These are phyloP conservation scores for Gobio occitaniae DNA, from an alignment of 2,797 vertebrate genomes.

Conservation along the genomic window DNA sequence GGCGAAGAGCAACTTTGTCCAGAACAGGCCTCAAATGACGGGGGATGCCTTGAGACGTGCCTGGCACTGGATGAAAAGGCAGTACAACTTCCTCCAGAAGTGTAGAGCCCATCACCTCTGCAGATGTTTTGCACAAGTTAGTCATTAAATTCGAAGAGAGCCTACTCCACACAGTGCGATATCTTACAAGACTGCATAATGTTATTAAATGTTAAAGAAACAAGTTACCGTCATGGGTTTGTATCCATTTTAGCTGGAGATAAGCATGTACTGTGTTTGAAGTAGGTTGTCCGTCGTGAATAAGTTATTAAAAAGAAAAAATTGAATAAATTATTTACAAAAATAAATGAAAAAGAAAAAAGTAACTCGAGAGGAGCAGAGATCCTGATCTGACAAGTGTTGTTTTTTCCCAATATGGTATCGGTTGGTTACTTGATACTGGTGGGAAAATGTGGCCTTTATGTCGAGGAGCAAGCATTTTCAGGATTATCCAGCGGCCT, in stretches of 20 bases:
- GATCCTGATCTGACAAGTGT: constrained; percentile 27
- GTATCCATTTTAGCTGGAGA: constrained; percentile 52
- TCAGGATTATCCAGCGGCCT: constrained; percentile 48
- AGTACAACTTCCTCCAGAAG: constrained; percentile 77
- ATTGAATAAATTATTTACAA: constrained; percentile 48
- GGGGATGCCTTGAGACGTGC: constrained; percentile 64
- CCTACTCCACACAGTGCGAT: constrained; percentile 68
- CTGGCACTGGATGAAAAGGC: constrained; percentile 68
- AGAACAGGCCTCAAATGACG: constrained; percentile 52
- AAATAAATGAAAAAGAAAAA: constrained; percentile 34
- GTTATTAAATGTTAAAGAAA: constrained; percentile 46
- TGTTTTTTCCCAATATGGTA: constrained; percentile 41
- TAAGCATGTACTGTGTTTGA: constrained; percentile 60
- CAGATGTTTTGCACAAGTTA: constrained; percentile 87
- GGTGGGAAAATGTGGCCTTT: constrained; percentile 60
- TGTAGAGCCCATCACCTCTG: constrained; percentile 70
- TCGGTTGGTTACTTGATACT: constrained; percentile 51
- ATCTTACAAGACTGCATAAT: constrained; percentile 43
- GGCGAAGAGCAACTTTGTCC: constrained; percentile 24
- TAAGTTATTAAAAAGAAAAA: constrained; percentile 53
- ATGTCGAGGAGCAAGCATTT: constrained; percentile 53
- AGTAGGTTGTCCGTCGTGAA: constrained; percentile 56
- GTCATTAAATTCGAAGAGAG: constrained; percentile 74
- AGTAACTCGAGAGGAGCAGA: constrained; percentile 18
- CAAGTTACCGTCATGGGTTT: constrained; percentile 48